phyloP scores from a whole-genome alignment of 2,797 vertebrate species.

The Coranthus polyacanthus region DNA sequence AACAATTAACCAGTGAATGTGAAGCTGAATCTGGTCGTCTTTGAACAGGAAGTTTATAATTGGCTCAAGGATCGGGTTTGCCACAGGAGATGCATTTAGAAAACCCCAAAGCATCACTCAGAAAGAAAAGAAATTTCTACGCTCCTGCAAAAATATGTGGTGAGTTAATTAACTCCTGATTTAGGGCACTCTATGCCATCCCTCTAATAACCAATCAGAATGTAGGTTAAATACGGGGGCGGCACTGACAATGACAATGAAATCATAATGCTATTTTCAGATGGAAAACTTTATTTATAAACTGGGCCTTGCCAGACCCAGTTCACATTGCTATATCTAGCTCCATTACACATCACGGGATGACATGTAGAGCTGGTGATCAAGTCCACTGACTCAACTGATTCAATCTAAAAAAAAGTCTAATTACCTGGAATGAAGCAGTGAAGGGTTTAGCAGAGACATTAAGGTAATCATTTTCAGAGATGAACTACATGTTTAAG shows the following conservation, averaged over 20 bases:
- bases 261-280: constrained; percentile 83
- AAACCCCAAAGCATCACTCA: not conserved
- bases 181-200: constrained; percentile 55
- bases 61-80: constrained; percentile 10
- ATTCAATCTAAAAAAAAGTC: no score
- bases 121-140: constrained; percentile 31
- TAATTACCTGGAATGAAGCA: not conserved
- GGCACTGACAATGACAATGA: constrained; percentile 72
- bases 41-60: constrained; percentile 9
- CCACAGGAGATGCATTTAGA: constrained; percentile 1
- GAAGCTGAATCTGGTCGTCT: constrained; percentile 6
- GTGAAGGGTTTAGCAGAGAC: not conserved
- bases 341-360: constrained; percentile 52
- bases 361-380: constrained; percentile 37
- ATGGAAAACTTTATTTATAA: constrained; percentile 80
- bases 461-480: not conserved
- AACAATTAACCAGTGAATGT: constrained; percentile 13
- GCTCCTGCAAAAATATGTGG: constrained; percentile 48
- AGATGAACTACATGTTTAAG: constrained; percentile 11
- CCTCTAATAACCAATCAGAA: constrained; percentile 70
- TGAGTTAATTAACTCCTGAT: constrained; percentile 73
- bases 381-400: constrained; percentile 36
- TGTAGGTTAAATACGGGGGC: constrained; percentile 82
- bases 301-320: constrained; percentile 63
- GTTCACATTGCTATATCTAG: constrained; percentile 68